These are phyloP conservation scores for Ctenodactylus gundi DNA, from an alignment of 2,113 vertebrate genomes.

Conservation along the genomic window DNA sequence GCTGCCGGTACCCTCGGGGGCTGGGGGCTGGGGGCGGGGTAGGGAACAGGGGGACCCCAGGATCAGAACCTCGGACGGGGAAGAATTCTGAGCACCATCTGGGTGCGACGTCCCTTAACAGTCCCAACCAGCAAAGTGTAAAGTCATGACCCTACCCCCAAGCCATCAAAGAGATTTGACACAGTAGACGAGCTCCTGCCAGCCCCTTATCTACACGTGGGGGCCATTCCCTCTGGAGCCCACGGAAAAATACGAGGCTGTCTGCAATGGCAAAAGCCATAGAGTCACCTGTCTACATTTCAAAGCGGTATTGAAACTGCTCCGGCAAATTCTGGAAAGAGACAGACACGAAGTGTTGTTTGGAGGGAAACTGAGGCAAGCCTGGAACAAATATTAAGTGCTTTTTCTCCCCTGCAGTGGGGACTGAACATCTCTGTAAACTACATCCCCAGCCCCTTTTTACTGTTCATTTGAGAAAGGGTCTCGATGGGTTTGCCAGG, in stretches of 20 bases:
- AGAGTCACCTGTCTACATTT: neutral
- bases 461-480: no score
- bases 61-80: neutral
- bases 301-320: neutral
- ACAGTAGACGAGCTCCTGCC: neutral
- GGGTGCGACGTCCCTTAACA: neutral
- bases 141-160: neutral
- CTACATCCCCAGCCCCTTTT: no score
- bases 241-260: neutral
- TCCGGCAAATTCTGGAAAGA: neutral
- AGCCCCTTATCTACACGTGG: no score
- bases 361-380: no score
- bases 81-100: neutral
- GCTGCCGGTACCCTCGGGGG: no score
- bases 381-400: no score
- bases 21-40: neutral
- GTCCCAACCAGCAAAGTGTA: neutral
- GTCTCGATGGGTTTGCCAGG: no score
- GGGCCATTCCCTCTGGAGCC: neutral
- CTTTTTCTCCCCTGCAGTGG: no score
- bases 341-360: neutral
- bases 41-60: neutral
- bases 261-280: slow-evolving; percentile 17
- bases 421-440: no score
- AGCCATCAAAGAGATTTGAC: neutral